Percentiles rank a stretch among this genome's conserved stretches.
Evolutionary conservation across 2,113 vertebrate genomes (phyloP).

Genomic region (Calyptommatus sinebrachiatus): DNA sequence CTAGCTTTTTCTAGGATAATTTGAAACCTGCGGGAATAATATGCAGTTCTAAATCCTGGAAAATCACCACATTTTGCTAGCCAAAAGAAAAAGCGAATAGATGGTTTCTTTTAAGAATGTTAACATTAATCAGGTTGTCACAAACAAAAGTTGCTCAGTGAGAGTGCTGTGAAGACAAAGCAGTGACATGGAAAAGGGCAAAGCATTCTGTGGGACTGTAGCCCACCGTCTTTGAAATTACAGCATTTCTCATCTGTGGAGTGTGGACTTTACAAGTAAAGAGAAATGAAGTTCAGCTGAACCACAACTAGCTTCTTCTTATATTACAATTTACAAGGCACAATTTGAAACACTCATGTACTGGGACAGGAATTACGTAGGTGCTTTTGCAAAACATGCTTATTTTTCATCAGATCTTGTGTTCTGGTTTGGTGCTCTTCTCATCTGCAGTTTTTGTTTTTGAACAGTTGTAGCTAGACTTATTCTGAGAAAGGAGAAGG

Average conservation of each 20-base stretch:
- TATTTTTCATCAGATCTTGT: constrained; percentile 13
- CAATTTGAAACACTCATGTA: constrained; percentile 21
- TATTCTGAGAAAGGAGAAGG: no score
- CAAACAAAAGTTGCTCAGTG: constrained; percentile 39
- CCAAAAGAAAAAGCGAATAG: neutral
- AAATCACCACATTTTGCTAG: constrained; percentile 24
- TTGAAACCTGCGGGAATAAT: constrained; percentile 3
- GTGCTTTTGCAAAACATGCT: constrained; percentile 22
- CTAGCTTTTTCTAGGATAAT: constrained; percentile 12
- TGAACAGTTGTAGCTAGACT: neutral
- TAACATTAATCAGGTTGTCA: constrained; percentile 19
- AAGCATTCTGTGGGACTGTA: constrained; percentile 52
- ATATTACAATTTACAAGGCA: constrained; percentile 26
- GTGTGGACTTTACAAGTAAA: constrained; percentile 29
- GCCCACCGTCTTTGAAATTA: constrained; percentile 43
- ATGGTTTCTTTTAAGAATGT: constrained; percentile 32
- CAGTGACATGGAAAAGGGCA: constrained; percentile 48
- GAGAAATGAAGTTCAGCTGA: constrained; percentile 42
- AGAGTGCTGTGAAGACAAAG: constrained; percentile 44
- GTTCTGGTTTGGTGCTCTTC: constrained; percentile 20
- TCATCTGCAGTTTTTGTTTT: constrained; percentile 31
- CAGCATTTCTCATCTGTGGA: constrained; percentile 35
- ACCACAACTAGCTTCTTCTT: constrained; percentile 12
- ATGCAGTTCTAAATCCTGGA: constrained; percentile 19
- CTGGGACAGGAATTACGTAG: neutral